Conservation (phyloP, 1,140 invertebrate species). For the Ips nitidus region DNA sequence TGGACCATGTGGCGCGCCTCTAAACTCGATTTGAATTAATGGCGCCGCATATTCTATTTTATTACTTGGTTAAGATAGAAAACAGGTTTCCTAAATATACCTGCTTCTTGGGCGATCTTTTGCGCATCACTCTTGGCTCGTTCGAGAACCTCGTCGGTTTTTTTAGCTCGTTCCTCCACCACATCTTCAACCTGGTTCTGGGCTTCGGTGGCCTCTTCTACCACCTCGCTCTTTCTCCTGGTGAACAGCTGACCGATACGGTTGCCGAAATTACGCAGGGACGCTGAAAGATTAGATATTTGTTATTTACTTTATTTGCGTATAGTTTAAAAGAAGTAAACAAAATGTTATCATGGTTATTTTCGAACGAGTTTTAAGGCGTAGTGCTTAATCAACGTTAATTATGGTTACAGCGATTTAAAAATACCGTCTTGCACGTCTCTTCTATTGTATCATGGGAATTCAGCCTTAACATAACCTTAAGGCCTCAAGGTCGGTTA, state of each 20-base stretch:
- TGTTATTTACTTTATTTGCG: not conserved
- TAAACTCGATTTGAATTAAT: too few relatives aligned
- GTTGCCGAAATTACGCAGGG: slow-evolving; percentile 40
- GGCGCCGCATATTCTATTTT: not conserved
- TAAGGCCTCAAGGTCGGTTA: not conserved
- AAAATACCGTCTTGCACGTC: slow-evolving; percentile 22
- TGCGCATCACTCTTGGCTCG: slow-evolving; percentile 32
- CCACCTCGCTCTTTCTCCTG: slow-evolving; percentile 43
- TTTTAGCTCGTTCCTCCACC: slow-evolving; percentile 34
- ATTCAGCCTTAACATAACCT: slow-evolving; percentile 20
- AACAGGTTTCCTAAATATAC: not conserved
- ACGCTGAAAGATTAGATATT: slow-evolving; percentile 30
- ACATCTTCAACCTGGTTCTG: slow-evolving; percentile 38
- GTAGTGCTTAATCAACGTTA: not conserved
- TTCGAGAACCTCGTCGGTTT: slow-evolving; percentile 35
- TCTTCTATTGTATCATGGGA: slow-evolving; percentile 12
- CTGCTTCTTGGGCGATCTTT: slow-evolving; percentile 36
- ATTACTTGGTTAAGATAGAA: not conserved
- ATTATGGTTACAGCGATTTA: slow-evolving; percentile 6
- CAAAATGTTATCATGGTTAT: not conserved
- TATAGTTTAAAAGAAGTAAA: not conserved
- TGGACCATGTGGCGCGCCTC: too few relatives aligned
- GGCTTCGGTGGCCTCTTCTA: slow-evolving; percentile 36
- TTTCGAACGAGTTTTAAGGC: too few relatives aligned
- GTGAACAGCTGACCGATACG: slow-evolving; percentile 40